Percentiles rank a stretch among this genome's conserved stretches.
Evolutionary conservation across 2,797 vertebrate genomes (phyloP).

Genomic region (Chaunax sp.): DNA sequence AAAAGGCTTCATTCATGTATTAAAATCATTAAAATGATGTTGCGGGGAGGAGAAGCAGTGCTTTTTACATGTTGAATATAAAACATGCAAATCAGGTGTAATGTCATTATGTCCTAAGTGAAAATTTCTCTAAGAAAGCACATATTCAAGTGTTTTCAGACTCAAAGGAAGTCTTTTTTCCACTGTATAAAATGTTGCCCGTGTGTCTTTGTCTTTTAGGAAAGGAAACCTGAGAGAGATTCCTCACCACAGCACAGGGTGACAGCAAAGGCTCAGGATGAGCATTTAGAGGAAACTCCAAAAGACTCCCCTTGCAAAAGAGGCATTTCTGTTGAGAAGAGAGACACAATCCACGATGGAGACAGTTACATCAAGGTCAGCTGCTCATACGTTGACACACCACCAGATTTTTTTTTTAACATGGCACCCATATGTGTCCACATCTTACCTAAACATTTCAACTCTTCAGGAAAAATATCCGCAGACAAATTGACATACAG

Average conservation of each 20-base stretch:
- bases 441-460: background rate
- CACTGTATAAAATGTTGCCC: conserved; percentile 1
- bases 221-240: conserved; percentile 51
- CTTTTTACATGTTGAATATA: background rate
- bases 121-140: too few species aligned
- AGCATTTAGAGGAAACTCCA: conserved; percentile 44
- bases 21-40: too few species aligned
- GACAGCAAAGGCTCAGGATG: conserved; percentile 31
- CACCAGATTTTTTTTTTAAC: background rate
- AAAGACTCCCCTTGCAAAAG: conserved; percentile 55
- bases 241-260: conserved; percentile 31
- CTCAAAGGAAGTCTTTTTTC: background rate
- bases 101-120: too few species aligned
- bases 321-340: conserved; percentile 44
- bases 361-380: conserved; percentile 70
- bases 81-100: too few species aligned
- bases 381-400: background rate
- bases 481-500: background rate
- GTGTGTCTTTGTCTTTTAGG: conserved; percentile 52
- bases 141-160: too few species aligned
- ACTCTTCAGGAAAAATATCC: background rate
- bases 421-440: background rate
- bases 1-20: too few species aligned
- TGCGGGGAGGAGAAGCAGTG: background rate
- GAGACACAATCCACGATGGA: conserved; percentile 42